Conservation (phyloP, 2,888 invertebrate genomes). For the Ochlodes sylvanus region DNA sequence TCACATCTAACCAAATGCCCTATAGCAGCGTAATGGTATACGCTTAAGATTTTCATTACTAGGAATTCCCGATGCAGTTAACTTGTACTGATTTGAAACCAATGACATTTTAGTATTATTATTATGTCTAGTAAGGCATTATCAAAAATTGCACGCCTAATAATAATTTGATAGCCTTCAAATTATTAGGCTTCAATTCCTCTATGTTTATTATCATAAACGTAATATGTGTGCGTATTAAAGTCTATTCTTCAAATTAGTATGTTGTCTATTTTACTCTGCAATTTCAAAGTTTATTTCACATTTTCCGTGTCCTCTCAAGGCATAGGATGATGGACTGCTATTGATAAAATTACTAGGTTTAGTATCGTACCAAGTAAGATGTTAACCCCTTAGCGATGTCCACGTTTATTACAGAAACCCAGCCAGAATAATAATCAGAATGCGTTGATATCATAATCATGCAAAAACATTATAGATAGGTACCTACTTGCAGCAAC, state of each 20-base stretch:
- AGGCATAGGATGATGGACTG: conserved; percentile 30
- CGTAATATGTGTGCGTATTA: conserved; percentile 18
- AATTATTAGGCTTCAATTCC: too few relatives aligned
- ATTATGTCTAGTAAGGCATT: not conserved
- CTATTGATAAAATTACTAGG: conserved; percentile 34
- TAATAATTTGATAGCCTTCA: conserved; percentile 6
- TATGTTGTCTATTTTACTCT: conserved; percentile 32
- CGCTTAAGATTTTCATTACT: too few relatives aligned
- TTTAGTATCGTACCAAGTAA: conserved; percentile 24
- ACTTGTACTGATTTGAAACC: not conserved
- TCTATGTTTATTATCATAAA: conserved; percentile 4
- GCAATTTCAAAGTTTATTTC: conserved; percentile 31
- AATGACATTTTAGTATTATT: not conserved
- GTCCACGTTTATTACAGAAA: conserved; percentile 27
- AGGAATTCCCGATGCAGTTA: not conserved
- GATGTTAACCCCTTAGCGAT: conserved; percentile 21
- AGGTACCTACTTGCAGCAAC: not conserved
- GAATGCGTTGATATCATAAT: conserved; percentile 26
- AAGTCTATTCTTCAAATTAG: conserved; percentile 18
- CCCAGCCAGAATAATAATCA: conserved; percentile 19
- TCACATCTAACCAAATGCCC: too few relatives aligned
- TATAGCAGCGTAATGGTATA: too few relatives aligned
- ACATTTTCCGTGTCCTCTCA: conserved; percentile 30
- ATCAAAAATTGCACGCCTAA: conserved; percentile 20
- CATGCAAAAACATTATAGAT: conserved; percentile 17